These are phyloP conservation scores for Morpho achilles DNA, from an alignment of 2,888 invertebrate genomes.

Conservation along the genomic window DNA sequence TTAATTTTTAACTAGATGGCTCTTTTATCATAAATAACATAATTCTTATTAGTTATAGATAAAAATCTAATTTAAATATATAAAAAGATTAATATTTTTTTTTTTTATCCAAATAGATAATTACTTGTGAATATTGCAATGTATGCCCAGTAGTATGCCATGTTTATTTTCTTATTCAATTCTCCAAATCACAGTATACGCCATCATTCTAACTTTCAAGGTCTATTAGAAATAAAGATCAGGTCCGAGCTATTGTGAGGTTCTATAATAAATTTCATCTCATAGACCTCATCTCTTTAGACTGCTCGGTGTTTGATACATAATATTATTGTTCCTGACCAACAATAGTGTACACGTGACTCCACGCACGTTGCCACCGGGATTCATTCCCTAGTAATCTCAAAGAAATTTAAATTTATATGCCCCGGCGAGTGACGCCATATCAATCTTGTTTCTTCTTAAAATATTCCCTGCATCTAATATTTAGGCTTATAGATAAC, in stretches of 20 bases:
- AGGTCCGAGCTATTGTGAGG: no score
- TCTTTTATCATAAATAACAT: not conserved
- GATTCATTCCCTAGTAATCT: constrained; percentile 10
- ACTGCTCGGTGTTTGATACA: constrained; percentile 1
- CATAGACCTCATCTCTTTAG: not conserved
- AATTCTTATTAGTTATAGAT: no score
- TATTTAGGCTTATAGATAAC: not conserved
- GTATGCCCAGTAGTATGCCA: no score
- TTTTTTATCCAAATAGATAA: no score
- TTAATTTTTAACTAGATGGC: constrained; percentile 4
- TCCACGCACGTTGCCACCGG: constrained; percentile 4
- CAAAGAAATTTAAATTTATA: constrained; percentile 11
- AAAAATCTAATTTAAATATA: no score
- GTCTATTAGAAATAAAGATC: no score
- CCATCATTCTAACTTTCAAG: no score
- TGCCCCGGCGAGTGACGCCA: constrained; percentile 2
- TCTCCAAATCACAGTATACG: no score
- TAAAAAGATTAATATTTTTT: no score
- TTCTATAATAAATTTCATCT: not conserved
- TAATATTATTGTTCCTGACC: not conserved
- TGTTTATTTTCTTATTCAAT: no score
- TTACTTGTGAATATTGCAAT: no score
- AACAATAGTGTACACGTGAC: constrained; percentile 11
- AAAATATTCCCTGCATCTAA: not conserved
- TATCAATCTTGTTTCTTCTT: constrained; percentile 4